Evolutionary conservation across 2,797 vertebrate genomes (phyloP).

Genomic region (Dendrocincla fuliginosa): DNA sequence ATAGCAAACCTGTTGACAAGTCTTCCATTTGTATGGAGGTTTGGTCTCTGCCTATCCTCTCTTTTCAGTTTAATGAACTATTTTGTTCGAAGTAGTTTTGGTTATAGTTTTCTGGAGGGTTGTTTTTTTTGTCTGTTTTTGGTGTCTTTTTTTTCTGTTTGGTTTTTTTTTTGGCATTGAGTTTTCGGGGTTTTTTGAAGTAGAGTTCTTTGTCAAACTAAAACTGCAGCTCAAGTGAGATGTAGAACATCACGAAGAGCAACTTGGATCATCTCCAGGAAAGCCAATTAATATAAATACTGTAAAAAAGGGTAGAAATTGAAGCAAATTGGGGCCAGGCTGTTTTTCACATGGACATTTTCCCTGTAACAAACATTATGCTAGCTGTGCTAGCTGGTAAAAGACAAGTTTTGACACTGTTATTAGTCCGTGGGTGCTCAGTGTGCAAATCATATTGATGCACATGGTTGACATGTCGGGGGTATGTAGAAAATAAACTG

Average conservation of each 20-base stretch:
- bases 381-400: not conserved
- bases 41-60: not conserved
- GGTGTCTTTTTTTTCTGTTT: no score
- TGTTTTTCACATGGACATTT: not conserved
- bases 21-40: not conserved
- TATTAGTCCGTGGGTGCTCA: not conserved
- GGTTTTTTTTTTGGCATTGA: no score
- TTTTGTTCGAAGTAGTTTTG: not conserved
- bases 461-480: not conserved
- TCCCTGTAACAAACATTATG: not conserved
- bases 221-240: not conserved
- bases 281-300: not conserved
- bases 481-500: conserved; percentile 51
- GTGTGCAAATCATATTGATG: conserved; percentile 9
- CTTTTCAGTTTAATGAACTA: not conserved
- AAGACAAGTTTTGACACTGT: conserved; percentile 27
- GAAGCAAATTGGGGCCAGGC: not conserved
- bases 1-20: not conserved
- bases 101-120: no score
- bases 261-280: not conserved
- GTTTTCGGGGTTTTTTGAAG: not conserved
- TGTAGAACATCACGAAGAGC: not conserved
- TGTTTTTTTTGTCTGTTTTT: no score
- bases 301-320: not conserved
- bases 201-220: not conserved